Conservation (phyloP, 2,888 invertebrate species). For the Stegophylla sp. region DNA sequence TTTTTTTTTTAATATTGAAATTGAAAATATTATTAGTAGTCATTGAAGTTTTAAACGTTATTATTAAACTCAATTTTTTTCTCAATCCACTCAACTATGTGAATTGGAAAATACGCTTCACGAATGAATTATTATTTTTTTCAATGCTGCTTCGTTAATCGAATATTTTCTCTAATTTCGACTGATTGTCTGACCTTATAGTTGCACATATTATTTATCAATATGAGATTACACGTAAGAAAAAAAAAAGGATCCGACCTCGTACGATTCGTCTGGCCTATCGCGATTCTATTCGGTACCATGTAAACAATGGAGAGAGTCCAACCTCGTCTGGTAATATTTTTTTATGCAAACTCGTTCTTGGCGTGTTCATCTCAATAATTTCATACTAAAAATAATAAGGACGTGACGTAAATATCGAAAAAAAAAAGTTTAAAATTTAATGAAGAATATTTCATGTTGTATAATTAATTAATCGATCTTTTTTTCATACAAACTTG, state of each 20-base stretch:
- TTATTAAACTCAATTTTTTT: too few relatives aligned
- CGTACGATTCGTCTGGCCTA: constrained; percentile 16
- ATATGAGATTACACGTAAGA: background rate
- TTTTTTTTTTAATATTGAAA: too few relatives aligned
- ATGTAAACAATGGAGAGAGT: constrained; percentile 15
- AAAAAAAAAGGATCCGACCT: constrained; percentile 20
- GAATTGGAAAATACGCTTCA: too few relatives aligned
- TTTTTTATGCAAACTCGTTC: background rate
- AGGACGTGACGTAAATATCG: background rate
- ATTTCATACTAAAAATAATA: background rate
- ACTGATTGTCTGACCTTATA: constrained; percentile 13
- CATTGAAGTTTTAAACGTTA: too few relatives aligned
- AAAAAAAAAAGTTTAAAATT: background rate
- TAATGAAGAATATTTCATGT: too few relatives aligned
- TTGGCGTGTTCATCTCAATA: background rate
- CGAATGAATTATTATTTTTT: background rate
- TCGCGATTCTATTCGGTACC: background rate
- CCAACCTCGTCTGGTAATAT: constrained; percentile 28
- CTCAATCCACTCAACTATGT: too few relatives aligned
- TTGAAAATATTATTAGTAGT: too few relatives aligned
- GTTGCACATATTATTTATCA: constrained; percentile 2
- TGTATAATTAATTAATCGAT: too few relatives aligned
- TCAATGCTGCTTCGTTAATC: background rate
- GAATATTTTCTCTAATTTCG: background rate
- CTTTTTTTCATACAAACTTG: too few relatives aligned